Conservation (phyloP, 2,888 invertebrate genomes). For the Lochmaea crataegi region DNA sequence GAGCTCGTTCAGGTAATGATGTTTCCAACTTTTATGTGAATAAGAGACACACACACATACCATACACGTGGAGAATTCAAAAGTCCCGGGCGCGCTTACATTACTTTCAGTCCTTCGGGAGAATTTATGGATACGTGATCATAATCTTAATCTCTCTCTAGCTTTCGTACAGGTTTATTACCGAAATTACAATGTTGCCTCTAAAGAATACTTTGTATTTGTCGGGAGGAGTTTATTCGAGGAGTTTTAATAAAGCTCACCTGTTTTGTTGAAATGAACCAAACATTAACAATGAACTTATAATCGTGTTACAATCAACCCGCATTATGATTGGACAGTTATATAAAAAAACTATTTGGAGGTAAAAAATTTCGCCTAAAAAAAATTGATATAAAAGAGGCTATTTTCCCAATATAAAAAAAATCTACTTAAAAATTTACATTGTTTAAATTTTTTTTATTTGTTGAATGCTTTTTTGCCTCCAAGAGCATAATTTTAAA, state of each 20-base stretch:
- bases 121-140: slow-evolving; percentile 35
- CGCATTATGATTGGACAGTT: too few relatives aligned
- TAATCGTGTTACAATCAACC: too few relatives aligned
- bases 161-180: slow-evolving; percentile 25
- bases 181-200: slow-evolving; percentile 21
- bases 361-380: too few relatives aligned
- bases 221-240: neutral
- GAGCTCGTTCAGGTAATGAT: slow-evolving; percentile 80
- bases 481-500: too few relatives aligned
- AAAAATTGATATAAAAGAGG: too few relatives aligned
- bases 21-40: slow-evolving; percentile 22
- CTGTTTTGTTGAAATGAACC: neutral
- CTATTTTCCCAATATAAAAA: too few relatives aligned
- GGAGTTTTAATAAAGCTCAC: neutral
- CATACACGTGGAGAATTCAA: slow-evolving; percentile 21
- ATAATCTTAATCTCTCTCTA: slow-evolving; percentile 32
- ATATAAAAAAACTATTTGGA: too few relatives aligned
- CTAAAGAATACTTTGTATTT: slow-evolving; percentile 13
- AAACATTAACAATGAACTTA: too few relatives aligned
- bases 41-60: slow-evolving; percentile 10
- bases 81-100: slow-evolving; percentile 22
- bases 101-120: slow-evolving; percentile 25
- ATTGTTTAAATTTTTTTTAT: too few relatives aligned
- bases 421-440: too few relatives aligned
- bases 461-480: too few relatives aligned